These are phyloP conservation scores for Phaetusa simplex DNA, from an alignment of 2,113 vertebrate species.

Conservation along the genomic window DNA sequence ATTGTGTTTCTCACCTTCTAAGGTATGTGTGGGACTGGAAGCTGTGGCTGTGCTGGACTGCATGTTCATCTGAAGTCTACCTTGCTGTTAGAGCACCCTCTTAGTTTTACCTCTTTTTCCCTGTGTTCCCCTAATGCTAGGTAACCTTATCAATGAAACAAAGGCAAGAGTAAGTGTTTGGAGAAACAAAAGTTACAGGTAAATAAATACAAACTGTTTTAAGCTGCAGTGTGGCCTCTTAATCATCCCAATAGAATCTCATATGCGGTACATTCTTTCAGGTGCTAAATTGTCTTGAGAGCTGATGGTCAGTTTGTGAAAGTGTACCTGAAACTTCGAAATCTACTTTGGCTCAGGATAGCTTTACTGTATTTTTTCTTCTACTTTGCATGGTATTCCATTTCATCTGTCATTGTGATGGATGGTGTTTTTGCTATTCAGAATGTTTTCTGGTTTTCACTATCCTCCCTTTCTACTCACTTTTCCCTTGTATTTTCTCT, in stretches of 20 bases:
- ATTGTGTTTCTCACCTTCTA: not conserved
- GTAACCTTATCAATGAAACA: not conserved
- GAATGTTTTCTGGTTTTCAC: not conserved
- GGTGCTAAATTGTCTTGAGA: not conserved
- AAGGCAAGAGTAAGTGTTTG: not conserved
- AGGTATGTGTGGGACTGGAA: not conserved
- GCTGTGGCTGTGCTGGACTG: not conserved
- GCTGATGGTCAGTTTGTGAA: not conserved
- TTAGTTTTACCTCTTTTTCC: not conserved
- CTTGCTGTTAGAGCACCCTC: not conserved
- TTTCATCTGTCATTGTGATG: not conserved
- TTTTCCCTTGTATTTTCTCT: not conserved
- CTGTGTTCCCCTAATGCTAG: not conserved
- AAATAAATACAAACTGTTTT: not conserved
- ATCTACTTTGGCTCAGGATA: not conserved
- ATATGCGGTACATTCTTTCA: not conserved
- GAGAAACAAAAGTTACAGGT: not conserved
- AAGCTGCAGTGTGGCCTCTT: not conserved
- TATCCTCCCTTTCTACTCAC: not conserved
- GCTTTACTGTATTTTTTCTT: not conserved
- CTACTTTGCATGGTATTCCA: not conserved
- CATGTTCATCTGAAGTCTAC: not conserved
- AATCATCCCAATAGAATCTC: not conserved
- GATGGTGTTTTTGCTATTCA: not conserved
- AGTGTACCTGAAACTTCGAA: not conserved